Evolutionary conservation across 1,140 invertebrate species (phyloP).

Genomic region (Macrocentrus cingulum): DNA sequence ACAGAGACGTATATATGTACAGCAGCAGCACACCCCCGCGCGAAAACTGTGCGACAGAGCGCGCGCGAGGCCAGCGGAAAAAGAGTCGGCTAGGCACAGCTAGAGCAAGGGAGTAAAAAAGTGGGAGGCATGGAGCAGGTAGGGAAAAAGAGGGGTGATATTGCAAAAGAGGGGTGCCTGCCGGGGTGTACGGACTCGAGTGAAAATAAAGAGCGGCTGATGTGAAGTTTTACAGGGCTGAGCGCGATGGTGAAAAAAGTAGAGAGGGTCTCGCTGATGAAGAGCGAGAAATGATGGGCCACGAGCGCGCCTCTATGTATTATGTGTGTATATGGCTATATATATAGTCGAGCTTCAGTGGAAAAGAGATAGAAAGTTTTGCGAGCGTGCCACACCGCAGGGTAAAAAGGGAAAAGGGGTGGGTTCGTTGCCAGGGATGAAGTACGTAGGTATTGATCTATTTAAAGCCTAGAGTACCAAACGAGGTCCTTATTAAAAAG

Average conservation of each 20-base stretch:
- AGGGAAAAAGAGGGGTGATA: conserved; percentile 19
- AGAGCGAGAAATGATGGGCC: conserved; percentile 22
- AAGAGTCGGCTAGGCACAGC: not conserved
- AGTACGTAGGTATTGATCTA: conserved; percentile 59
- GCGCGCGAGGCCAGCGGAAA: not conserved
- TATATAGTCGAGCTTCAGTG: conserved; percentile 22
- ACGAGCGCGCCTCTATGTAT: too few species aligned
- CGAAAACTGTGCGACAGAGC: not conserved
- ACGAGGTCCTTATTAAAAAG: conserved; percentile 60
- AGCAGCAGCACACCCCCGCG: too few species aligned
- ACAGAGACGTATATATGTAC: too few species aligned
- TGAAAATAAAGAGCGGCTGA: conserved; percentile 16
- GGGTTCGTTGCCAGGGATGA: conserved; percentile 54
- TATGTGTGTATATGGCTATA: conserved; percentile 11
- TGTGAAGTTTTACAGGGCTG: conserved; percentile 4
- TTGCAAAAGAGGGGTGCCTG: conserved; percentile 25
- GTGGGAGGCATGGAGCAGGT: conserved; percentile 2
- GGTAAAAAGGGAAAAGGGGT: conserved; percentile 40
- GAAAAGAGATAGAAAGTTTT: conserved; percentile 22
- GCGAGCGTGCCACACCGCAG: conserved; percentile 31
- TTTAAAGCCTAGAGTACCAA: conserved; percentile 60
- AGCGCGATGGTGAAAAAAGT: conserved; percentile 17
- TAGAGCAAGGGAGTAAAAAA: not conserved
- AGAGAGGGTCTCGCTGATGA: conserved; percentile 16
- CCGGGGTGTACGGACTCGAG: conserved; percentile 11